Base-by-base conservation (phyloP, 2,888 invertebrate genomes). In the Amblyjoppa proteus region DNA sequence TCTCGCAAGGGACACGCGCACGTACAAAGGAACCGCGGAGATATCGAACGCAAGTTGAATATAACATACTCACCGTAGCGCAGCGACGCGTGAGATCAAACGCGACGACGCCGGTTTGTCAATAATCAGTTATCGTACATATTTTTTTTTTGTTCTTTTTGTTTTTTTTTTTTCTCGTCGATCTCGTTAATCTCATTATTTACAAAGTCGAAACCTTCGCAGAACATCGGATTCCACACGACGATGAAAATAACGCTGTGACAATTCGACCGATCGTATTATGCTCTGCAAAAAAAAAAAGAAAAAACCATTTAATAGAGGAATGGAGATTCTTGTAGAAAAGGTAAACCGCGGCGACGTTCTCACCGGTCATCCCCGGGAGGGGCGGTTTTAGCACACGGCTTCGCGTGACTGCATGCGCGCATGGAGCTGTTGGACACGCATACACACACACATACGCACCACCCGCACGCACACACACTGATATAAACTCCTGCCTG, bases 101-200 rank as follows among this genome's bases (percentile, higher is more conserved):
- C 78, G 78, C 31, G 58, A 58, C 66, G 66, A 74, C 69, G 49
- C 49, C 28, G 58, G 41, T 76, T 28, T 45, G 34, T 53, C 45
- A 20, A 66, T 20, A 41, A 58, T 11, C 34, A 77, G 34, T 45
- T 76, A 51, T 64, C 64, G 64, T 34, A 64, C 31, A 64, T 61
- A 16, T 25, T 25, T 56, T 16, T 16, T n/a, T 16, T 20, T 25
- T 25, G 20, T 20, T 11, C 0, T 6, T 16, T 20, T 11, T 58
- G 9, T 25, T 56, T 16, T 20, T 25, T 20, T 25, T 58, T 9
- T 25, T 56, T 28, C 20, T 13, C 58, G 28, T 58, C 58, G 28
- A 58, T 58, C 58, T 58, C 68, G 68, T 68, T 68, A 41, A 68
- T 68, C 68, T 68, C 68, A 41, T 76, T 76, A 76, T 76, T 76